A percentile compares a stretch with the other conserved stretches of the same genome.
Evolutionary conservation across 2,888 invertebrate species (phyloP).

Genomic region (Phengaris alcon): DNA sequence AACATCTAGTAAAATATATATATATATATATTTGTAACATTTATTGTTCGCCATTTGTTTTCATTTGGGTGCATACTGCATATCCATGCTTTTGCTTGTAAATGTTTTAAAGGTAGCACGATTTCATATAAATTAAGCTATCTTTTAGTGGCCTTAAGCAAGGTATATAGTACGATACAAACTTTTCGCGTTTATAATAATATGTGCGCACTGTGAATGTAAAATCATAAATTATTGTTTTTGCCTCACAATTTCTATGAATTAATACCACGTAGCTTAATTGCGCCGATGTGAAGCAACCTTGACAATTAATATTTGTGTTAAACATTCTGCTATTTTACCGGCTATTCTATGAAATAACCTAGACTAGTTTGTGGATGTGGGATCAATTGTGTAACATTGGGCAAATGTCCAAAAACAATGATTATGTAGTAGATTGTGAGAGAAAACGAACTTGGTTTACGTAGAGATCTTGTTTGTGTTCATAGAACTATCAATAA

Average conservation of each 20-base stretch:
- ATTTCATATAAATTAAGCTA: too few relatives aligned
- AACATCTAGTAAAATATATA: too few relatives aligned
- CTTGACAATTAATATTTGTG: not conserved
- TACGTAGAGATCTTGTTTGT: not conserved
- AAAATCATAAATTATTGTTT: not conserved
- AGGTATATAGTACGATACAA: too few relatives aligned
- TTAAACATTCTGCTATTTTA: not conserved
- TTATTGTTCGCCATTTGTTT: too few relatives aligned
- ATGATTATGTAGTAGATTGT: conserved; percentile 44
- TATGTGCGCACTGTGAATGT: too few relatives aligned
- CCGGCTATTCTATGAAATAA: not conserved
- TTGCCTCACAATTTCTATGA: not conserved
- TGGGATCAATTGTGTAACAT: conserved; percentile 44
- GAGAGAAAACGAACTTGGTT: conserved; percentile 36
- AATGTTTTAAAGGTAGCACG: too few relatives aligned
- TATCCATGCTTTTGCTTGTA: too few relatives aligned
- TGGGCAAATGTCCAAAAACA: conserved; percentile 49
- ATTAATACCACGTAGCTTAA: not conserved
- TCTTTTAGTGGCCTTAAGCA: too few relatives aligned
- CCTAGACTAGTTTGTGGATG: conserved; percentile 39
- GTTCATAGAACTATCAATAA: conserved; percentile 5
- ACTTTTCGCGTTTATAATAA: not conserved
- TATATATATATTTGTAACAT: too few relatives aligned
- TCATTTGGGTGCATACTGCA: too few relatives aligned
- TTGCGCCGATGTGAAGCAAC: not conserved